Evolutionary conservation across 1,140 invertebrate species (phyloP).

Genomic region (Ceratina japonica): DNA sequence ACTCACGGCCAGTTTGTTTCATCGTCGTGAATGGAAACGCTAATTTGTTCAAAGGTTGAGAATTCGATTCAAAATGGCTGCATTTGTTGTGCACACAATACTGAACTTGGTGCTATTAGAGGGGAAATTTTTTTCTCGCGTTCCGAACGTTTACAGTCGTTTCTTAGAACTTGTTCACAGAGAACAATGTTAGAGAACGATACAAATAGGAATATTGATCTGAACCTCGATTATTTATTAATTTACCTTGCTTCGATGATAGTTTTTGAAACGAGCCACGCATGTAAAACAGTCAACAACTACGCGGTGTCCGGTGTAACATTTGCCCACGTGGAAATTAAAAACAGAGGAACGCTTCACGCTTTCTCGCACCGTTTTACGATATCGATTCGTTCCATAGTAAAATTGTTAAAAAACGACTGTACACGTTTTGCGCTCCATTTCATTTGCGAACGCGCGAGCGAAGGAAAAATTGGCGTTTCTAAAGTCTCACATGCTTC

Average conservation of each 20-base stretch:
- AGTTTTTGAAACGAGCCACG: too few relatives aligned
- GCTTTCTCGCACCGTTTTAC: slow-evolving; percentile 12
- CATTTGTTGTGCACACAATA: slow-evolving; percentile 6
- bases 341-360: slow-evolving; percentile 23
- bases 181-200: background rate
- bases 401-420: too few relatives aligned
- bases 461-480: background rate
- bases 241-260: too few relatives aligned
- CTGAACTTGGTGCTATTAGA: background rate
- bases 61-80: slow-evolving; percentile 45
- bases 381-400: slow-evolving; percentile 8
- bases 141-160: background rate
- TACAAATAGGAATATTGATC: background rate
- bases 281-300: too few relatives aligned
- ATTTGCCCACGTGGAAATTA: slow-evolving; percentile 5
- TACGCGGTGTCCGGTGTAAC: too few relatives aligned
- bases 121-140: background rate
- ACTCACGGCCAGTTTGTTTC: background rate
- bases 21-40: background rate
- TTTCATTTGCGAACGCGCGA: background rate
- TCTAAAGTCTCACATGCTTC: background rate
- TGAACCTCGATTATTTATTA: too few relatives aligned
- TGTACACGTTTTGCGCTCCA: background rate
- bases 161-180: background rate
- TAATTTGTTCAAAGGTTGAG: background rate